Evolutionary conservation across 1,140 invertebrate genomes (phyloP).

Genomic region (Drosophila rhopaloa): DNA sequence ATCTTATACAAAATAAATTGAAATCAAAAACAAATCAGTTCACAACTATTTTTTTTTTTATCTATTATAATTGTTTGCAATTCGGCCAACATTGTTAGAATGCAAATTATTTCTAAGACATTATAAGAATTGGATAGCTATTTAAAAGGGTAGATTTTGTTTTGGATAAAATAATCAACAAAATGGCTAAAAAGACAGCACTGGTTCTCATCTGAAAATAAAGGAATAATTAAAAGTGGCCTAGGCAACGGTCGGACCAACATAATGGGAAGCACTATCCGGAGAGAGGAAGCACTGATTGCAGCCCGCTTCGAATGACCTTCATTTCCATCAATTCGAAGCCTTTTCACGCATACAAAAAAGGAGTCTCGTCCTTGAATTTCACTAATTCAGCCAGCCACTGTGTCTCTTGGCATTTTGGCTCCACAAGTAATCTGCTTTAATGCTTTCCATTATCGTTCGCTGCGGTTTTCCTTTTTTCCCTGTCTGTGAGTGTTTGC

Average conservation of each 20-base stretch:
- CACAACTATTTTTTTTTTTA: too few species aligned
- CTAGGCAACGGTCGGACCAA: slow-evolving; percentile 10
- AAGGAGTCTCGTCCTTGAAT: slow-evolving; percentile 17
- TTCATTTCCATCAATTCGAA: slow-evolving; percentile 38
- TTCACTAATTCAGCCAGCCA: slow-evolving; percentile 20
- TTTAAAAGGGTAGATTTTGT: too few species aligned
- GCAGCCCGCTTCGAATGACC: slow-evolving; percentile 38
- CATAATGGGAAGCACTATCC: slow-evolving; percentile 7
- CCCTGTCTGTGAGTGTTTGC: slow-evolving; percentile 12
- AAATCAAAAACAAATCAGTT: too few species aligned
- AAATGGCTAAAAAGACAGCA: not conserved
- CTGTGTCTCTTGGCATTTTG: slow-evolving; percentile 33
- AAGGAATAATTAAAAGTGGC: slow-evolving; percentile 72
- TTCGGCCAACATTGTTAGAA: too few species aligned
- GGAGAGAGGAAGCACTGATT: slow-evolving; percentile 29
- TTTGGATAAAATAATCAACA: not conserved
- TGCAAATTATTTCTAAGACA: too few species aligned
- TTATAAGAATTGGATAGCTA: too few species aligned
- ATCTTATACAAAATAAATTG: too few species aligned
- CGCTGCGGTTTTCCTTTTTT: slow-evolving; percentile 32
- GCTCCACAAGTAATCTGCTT: slow-evolving; percentile 60
- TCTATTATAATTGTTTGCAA: too few species aligned
- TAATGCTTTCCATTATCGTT: slow-evolving; percentile 63
- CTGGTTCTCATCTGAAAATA: slow-evolving; percentile 12
- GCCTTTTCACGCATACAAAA: slow-evolving; percentile 37